Evolutionary conservation across 2,113 vertebrate genomes (phyloP).

Genomic region (Albula glossodonta): DNA sequence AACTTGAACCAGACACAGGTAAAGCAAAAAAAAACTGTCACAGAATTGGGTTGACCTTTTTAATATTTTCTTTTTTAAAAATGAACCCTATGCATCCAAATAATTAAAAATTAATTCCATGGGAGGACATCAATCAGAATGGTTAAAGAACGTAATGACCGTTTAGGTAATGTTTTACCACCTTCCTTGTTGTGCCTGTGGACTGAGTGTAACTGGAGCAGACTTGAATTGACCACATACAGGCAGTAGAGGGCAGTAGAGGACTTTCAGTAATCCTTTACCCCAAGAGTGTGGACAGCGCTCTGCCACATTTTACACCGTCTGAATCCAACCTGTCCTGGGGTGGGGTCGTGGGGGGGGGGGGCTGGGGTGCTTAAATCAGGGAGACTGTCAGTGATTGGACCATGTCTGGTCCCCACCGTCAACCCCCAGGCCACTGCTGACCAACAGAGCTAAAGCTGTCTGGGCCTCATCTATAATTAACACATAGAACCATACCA

Average conservation of each 20-base stretch:
- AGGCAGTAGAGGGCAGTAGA: conserved; percentile 8
- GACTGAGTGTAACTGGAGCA: neutral
- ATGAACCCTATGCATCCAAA: neutral
- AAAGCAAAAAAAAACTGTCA: neutral
- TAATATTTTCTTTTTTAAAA: neutral
- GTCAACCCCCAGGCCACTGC: no score
- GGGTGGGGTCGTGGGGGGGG: neutral
- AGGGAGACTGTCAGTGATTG: neutral
- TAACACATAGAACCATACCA: neutral
- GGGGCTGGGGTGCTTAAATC: no score
- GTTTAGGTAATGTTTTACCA: conserved; percentile 14
- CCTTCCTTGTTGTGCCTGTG: neutral
- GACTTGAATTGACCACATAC: neutral
- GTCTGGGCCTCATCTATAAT: neutral
- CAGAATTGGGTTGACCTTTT: neutral
- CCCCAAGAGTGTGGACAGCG: neutral
- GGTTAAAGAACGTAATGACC: neutral
- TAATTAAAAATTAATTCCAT: neutral
- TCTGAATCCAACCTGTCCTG: neutral
- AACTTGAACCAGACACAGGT: neutral
- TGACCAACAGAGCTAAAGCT: neutral
- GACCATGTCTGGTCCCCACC: no score
- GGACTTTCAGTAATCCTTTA: neutral
- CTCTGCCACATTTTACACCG: neutral
- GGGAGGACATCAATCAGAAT: neutral